Percentiles rank a stretch among this genome's conserved stretches.
Conservation (phyloP, 2,888 invertebrate genomes). For the Sepioteuthis lessoniana region DNA sequence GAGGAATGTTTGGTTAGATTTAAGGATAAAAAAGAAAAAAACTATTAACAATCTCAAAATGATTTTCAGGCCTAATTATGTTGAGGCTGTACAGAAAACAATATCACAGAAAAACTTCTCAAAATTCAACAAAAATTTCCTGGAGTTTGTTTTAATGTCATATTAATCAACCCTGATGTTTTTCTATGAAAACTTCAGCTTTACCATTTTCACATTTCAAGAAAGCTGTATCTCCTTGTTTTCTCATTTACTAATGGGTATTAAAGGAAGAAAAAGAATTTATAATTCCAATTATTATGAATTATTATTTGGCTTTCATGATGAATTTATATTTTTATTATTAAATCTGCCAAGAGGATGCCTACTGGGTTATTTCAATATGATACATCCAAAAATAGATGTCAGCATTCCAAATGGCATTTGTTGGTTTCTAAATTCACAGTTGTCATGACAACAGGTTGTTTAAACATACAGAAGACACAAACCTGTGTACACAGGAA, state of each 20-base stretch:
- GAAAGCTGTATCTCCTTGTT: not conserved
- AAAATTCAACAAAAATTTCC: not conserved
- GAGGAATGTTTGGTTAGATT: not conserved
- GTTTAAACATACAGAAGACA: not conserved
- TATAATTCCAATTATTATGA: not conserved
- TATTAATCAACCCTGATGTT: not conserved
- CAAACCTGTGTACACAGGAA: constrained; percentile 33
- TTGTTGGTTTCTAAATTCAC: not conserved
- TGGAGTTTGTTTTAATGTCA: not conserved
- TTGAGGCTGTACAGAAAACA: not conserved
- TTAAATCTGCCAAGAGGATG: not conserved
- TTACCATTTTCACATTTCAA: not conserved
- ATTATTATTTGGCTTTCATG: constrained; percentile 23
- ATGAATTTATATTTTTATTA: not conserved
- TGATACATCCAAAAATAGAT: constrained; percentile 33
- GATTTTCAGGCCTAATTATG: not conserved
- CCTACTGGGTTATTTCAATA: constrained; percentile 4
- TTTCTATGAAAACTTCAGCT: not conserved
- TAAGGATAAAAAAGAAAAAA: not conserved
- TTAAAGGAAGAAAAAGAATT: not conserved
- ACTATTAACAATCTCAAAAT: not conserved
- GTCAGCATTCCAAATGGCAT: constrained; percentile 33
- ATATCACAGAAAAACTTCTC: constrained; percentile 13
- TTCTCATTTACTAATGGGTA: not conserved
- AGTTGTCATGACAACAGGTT: not conserved